These are phyloP conservation scores for Apomyelois bistriatella DNA, from an alignment of 2,888 invertebrate species.

Conservation along the genomic window DNA sequence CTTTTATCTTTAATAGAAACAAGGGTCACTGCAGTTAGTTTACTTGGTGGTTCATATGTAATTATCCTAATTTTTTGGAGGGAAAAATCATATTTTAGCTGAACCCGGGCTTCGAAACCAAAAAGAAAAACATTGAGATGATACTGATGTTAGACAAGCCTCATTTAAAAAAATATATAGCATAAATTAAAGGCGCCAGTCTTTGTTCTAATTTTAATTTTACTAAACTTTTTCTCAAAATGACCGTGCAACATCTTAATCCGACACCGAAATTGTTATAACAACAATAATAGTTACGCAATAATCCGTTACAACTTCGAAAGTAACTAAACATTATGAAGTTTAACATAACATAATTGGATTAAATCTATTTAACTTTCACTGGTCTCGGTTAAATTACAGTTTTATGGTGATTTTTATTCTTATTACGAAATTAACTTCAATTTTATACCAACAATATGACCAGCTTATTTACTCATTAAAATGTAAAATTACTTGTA, in stretches of 20 bases:
- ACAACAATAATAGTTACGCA: neutral
- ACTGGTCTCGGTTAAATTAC: slow-evolving; percentile 5
- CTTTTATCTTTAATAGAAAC: too few species aligned
- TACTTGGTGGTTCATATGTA: too few species aligned
- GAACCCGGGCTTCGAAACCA: too few species aligned
- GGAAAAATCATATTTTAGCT: too few species aligned
- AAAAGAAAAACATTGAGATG: too few species aligned
- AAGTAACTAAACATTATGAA: slow-evolving; percentile 9
- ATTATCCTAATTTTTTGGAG: too few species aligned
- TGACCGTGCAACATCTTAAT: neutral
- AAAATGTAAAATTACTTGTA: too few species aligned
- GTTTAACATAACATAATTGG: slow-evolving; percentile 11
- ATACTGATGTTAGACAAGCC: too few species aligned
- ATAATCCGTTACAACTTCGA: slow-evolving; percentile 7
- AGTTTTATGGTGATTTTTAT: neutral
- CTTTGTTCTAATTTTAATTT: too few species aligned
- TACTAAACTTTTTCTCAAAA: neutral
- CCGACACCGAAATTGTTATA: neutral
- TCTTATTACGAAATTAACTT: neutral
- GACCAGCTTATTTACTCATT: neutral
- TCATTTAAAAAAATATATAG: too few species aligned
- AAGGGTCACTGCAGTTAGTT: too few species aligned
- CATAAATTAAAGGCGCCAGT: too few species aligned
- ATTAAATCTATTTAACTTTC: slow-evolving; percentile 13
- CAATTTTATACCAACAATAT: neutral